Base-by-base conservation (phyloP, 1,140 invertebrate species). In the Caerostris extrusa region DNA sequence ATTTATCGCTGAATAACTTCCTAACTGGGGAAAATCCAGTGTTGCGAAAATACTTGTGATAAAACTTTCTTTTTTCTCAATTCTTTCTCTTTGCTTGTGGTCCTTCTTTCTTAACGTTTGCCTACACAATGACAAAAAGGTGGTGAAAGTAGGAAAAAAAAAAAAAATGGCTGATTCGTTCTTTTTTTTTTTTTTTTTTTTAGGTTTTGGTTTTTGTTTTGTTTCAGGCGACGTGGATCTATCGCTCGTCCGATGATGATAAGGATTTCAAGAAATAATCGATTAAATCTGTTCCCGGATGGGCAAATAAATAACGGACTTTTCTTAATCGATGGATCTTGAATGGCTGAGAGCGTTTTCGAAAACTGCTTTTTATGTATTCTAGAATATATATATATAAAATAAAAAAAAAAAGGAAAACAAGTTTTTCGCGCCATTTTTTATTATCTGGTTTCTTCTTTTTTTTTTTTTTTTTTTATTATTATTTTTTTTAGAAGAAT, bases 271-370 rank as follows among this genome's bases (percentile, higher is more conserved):
- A 34, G 90, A 91, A 91, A 81, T 57, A 91, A 91, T 91, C 90
- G 90, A 91, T 91, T 91, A 82, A 91, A 91, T 91, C 90, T 91
- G 67, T 91, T 82, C 90, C 19, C 58, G 90, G 90, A 91, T 82
- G 57, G 71, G 88, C 71, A 91, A 91, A 91, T 91, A 91, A 91
- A 91, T 91, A 91, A 91, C 90, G 57, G 90, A 91, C n/a, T 91
- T 91, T 71, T 69, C 57, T 60, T 71, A 64, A 89, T 89, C 61
- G 53, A 71, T 89, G 64, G 50, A 53, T 67, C n/a, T 69, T 60
- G 60, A 89, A 89, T 55, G 61, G 57, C 87, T 89, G 34, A 64
- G 60, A 71, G 61, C 61, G 64, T 17, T 89, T 77, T 50, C 34
- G 71, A 77, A 77, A 77, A 77, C 71, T 77, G 71, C 34, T 77